These are phyloP conservation scores for Lutraria lutraria DNA, from an alignment of 2,888 invertebrate genomes.

Conservation along the genomic window DNA sequence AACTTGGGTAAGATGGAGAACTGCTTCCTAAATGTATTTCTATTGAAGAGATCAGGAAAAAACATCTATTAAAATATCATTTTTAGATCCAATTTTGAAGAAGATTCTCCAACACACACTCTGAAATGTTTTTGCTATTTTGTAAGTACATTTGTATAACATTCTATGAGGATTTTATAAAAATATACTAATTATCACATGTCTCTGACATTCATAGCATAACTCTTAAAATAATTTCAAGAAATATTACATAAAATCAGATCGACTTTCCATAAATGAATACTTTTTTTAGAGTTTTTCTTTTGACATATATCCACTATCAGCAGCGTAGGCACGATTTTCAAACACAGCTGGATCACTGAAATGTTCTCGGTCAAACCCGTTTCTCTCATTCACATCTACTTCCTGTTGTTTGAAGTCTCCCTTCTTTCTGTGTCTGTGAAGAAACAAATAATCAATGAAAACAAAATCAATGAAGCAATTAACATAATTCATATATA, in stretches of 20 bases:
- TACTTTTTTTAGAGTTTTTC: neutral
- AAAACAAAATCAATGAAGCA: too few species aligned
- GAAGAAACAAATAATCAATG: slow-evolving; percentile 12
- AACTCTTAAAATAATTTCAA: too few species aligned
- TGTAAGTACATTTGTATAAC: neutral
- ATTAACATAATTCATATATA: too few species aligned
- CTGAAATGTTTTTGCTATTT: neutral
- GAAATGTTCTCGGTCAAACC: slow-evolving; percentile 74
- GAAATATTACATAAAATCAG: too few species aligned
- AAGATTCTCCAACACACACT: neutral
- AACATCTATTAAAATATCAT: neutral
- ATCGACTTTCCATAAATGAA: neutral
- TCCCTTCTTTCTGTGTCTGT: slow-evolving; percentile 71
- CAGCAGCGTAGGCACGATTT: slow-evolving; percentile 47
- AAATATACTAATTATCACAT: neutral
- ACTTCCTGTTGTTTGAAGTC: slow-evolving; percentile 72
- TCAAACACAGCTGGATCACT: slow-evolving; percentile 72
- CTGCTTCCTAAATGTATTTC: too few species aligned
- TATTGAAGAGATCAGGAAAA: too few species aligned
- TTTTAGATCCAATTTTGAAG: neutral
- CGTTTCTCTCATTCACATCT: slow-evolving; percentile 65
- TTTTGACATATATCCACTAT: neutral
- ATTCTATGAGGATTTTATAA: neutral
- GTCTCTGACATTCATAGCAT: too few species aligned
- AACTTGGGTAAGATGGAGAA: neutral